Evolutionary conservation across 2,888 invertebrate species (phyloP), one percentile per base, ranked within the genome.

Genomic region (Rhyacophila evoluta): DNA sequence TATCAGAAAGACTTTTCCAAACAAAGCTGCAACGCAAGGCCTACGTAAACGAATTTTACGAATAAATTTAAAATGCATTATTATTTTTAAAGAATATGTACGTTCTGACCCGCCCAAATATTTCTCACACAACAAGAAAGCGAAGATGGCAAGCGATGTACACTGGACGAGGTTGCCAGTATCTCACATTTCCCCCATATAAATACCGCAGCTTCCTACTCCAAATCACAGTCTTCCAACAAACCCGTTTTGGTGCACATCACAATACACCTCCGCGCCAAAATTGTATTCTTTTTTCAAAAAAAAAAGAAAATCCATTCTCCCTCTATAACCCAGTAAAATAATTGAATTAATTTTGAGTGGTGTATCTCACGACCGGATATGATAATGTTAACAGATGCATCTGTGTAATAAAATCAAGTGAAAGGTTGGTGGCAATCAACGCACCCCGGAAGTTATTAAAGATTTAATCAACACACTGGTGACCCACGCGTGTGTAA

Each of bases 171-270:
- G 28, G 15, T 70, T 70, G 25, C 71, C 77, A 37, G 36, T 74
- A 76, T 71, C 79, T 78, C 78, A 74, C 74, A 38, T 70, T 72
- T 75, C 76, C 75, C 69, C 38, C 8, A 74, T 80, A 82, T 82
- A 82, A 80, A 82, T 82, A 81, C 76, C 29, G 25, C 27, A 41
- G 78, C 79, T 79, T 80, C 80, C 82, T 80, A 38, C 33, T 72
- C 70, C 73, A 27, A 72, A 77, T 68, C 75, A 55, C 80, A 82
- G 80, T 82, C 78, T 69, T 75, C 29, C 55, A 28, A 37, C 75
- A 38, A 79, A 80, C 80, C 37, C 78, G 79, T 76, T 75, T 77
- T 74, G 15, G 76, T 68, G 28, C 36, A 12, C 77, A 77, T 72
- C 77, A 6, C 25, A 27, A 10, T 19, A 77, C 15, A 25, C 33